phyloP scores from a whole-genome alignment of 37 sponge, comb jelly and placozoan species.

The Oscarella lobularis region DNA sequence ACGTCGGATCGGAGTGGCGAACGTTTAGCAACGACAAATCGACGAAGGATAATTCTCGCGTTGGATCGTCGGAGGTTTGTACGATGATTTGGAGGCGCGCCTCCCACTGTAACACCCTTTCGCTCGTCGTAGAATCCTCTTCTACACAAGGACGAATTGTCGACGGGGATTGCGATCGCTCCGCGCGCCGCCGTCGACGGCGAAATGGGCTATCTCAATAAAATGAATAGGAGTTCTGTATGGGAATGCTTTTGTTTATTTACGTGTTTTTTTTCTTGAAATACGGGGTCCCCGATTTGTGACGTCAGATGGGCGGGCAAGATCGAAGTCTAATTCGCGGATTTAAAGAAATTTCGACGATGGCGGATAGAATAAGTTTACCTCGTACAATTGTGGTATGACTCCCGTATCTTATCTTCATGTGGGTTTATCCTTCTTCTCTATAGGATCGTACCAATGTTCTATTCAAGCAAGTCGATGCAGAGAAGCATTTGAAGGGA shows the following conservation, averaged over 20 bases:
- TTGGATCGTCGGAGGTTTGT: slow-evolving; percentile 81
- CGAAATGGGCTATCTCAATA: not conserved
- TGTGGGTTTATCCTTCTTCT: too few relatives aligned
- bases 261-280: not conserved
- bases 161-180: slow-evolving; percentile 57
- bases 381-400: slow-evolving; percentile 78
- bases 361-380: slow-evolving; percentile 84
- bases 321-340: slow-evolving; percentile 70
- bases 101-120: not conserved
- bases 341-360: slow-evolving; percentile 61
- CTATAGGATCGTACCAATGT: slow-evolving; percentile 75
- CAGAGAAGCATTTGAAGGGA: slow-evolving; percentile 76
- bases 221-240: not conserved
- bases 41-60: slow-evolving; percentile 68
- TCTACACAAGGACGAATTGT: slow-evolving; percentile 45
- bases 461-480: slow-evolving; percentile 81
- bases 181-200: not conserved
- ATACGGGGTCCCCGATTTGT: too few relatives aligned
- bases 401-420: too few relatives aligned
- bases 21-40: slow-evolving; percentile 89
- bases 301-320: slow-evolving; percentile 20
- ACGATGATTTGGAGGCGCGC: not conserved
- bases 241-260: not conserved
- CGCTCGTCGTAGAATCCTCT: slow-evolving; percentile 42
- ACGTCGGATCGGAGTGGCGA: slow-evolving; percentile 99